A percentile compares a stretch with the other conserved stretches of the same genome.
These are phyloP conservation scores for Rhineura floridana DNA, from an alignment of 2,113 vertebrate genomes.

Conservation along the genomic window DNA sequence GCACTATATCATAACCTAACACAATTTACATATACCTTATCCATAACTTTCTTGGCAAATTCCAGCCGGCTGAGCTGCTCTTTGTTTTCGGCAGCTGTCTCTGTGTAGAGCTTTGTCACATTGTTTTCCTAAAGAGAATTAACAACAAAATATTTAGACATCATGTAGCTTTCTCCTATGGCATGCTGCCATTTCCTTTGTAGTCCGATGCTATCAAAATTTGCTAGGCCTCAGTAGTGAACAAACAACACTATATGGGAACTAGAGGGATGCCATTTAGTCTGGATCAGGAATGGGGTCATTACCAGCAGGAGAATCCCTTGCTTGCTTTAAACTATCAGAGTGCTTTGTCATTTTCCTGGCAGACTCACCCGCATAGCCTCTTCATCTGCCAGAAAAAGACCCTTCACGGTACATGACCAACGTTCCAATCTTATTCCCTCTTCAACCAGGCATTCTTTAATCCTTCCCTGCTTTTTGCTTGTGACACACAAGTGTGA, in stretches of 20 bases:
- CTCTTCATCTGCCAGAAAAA: too few relatives aligned
- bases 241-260: background rate
- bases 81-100: slow-evolving; percentile 79
- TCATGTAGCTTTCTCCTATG: background rate
- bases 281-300: background rate
- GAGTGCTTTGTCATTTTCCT: background rate
- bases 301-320: background rate
- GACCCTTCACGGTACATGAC: too few relatives aligned
- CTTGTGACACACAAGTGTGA: background rate
- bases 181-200: background rate
- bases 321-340: background rate
- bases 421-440: too few relatives aligned
- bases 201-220: background rate
- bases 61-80: slow-evolving; percentile 86
- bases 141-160: background rate
- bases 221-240: background rate
- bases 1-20: background rate
- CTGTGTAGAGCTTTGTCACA: slow-evolving; percentile 79
- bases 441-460: background rate
- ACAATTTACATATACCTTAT: slow-evolving; percentile 77
- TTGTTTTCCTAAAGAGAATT: slow-evolving; percentile 81
- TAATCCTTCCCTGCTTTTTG: background rate
- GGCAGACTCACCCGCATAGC: too few relatives aligned
- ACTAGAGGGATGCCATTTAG: background rate
- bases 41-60: slow-evolving; percentile 82